Evolutionary conservation across 2,888 invertebrate genomes (phyloP), one percentile per base, ranked within the genome.

Genomic region (Catotricha subobsoleta): DNA sequence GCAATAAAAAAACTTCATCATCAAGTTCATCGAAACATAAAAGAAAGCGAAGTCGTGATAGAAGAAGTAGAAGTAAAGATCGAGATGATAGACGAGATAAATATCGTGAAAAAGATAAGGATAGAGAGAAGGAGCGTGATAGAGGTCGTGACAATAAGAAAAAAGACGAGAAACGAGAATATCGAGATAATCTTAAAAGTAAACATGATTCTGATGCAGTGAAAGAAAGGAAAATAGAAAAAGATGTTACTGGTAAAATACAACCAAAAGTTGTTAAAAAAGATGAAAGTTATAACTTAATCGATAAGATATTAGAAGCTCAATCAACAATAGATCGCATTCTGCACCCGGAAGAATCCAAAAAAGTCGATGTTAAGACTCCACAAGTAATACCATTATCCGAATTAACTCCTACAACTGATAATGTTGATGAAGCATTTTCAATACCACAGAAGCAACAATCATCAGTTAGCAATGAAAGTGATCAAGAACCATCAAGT

Each of bases 401-500:
- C 16, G 38, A 30, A 34, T 43, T 42, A 6, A 48, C 44, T 37
- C 41, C 43, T 13, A 43, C 40, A 40, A 46, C 43, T 20, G 40
- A 2, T 13, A n/a, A n/a, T 3, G 13, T 9, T 21, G 21, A 13
- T n/a, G 10, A 4, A 13, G 15, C 15, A 15, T 31, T 30, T 30
- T 12, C n/a, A 10, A n/a, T 20, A n/a, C 3, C 19, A 13, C 7
- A 21, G n/a, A 9, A 8, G n/a, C 39, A 15, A 4, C 29, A 30
- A 29, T 9, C 23, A 25, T 34, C 34, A 41, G 48, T 56, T 54
- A 73, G 72, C 58, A 68, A 66, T 44, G 75, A 76, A 51, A 74
- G 74, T 51, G 83, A 84, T 53, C 74, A 81, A 52, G 84, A 84
- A 53, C 83, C 83, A 0, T 76, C 73, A 42, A 84, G 84, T 31